Percentiles rank a stretch among this genome's conserved stretches.
These are phyloP conservation scores for Pseudorectes ferrugineus DNA, from an alignment of 2,113 vertebrate species.

Conservation along the genomic window DNA sequence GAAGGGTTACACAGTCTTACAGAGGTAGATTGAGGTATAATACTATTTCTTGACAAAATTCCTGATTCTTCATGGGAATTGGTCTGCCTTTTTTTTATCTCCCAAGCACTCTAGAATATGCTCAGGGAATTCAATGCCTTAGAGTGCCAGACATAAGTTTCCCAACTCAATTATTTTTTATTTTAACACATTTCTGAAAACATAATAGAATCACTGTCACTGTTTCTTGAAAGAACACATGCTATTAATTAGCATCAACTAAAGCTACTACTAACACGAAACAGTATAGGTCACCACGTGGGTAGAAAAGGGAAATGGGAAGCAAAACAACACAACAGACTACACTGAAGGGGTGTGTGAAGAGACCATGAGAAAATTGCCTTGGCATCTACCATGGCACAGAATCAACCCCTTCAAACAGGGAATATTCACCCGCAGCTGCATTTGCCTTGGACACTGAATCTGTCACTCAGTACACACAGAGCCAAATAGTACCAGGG, in stretches of 20 bases:
- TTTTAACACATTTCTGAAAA: background rate
- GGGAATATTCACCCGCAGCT: background rate
- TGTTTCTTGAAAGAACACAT: background rate
- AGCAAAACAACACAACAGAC: background rate
- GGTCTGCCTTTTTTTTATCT: background rate
- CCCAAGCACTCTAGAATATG: background rate
- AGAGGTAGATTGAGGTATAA: background rate
- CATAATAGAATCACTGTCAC: background rate
- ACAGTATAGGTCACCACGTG: background rate
- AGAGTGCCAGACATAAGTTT: background rate
- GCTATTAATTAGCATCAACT: background rate
- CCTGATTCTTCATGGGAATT: background rate
- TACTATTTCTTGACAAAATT: background rate
- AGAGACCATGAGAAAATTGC: background rate
- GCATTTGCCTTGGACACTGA: background rate
- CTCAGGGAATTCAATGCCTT: background rate
- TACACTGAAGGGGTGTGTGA: background rate
- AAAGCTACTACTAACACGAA: background rate
- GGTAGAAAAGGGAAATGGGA: background rate
- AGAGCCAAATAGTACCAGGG: background rate
- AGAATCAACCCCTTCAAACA: background rate
- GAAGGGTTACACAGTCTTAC: background rate
- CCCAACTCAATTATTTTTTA: background rate
- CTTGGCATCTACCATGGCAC: background rate
- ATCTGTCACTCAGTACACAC: background rate